phyloP scores from a whole-genome alignment of 2,113 vertebrate species.

The Cyanoderma ruficeps region DNA sequence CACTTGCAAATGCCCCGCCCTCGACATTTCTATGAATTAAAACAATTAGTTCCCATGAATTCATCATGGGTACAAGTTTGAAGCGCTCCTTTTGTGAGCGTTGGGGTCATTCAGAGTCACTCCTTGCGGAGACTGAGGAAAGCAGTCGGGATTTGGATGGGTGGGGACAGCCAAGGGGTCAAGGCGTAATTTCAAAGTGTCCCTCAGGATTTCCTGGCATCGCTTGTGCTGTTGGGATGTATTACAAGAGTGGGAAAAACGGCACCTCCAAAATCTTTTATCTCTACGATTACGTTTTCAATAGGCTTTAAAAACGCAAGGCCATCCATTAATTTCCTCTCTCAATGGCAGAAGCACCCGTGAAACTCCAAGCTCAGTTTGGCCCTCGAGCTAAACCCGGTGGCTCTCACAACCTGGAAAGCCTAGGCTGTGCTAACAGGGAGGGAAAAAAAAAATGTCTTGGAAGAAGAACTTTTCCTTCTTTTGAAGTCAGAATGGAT shows the following conservation, averaged over 20 bases:
- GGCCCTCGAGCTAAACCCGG: neutral
- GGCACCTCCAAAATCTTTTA: neutral
- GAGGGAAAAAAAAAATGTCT: neutral
- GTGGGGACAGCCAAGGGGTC: neutral
- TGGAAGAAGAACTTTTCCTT: slow-evolving; percentile 49
- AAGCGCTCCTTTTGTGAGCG: neutral
- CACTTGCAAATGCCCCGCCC: neutral
- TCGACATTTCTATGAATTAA: neutral
- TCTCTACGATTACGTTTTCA: neutral
- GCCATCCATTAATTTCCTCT: neutral
- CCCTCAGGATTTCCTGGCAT: neutral
- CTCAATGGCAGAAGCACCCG: neutral
- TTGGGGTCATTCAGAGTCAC: neutral
- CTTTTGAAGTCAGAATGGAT: slow-evolving; percentile 67
- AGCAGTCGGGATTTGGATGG: neutral
- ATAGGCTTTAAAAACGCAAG: neutral
- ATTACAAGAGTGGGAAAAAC: neutral
- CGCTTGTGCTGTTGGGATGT: neutral
- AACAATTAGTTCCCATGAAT: slow-evolving; percentile 11
- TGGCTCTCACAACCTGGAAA: slow-evolving; percentile 32
- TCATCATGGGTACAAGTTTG: neutral
- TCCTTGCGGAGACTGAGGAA: rapidly evolving
- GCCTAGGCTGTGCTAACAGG: neutral
- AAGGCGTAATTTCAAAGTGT: neutral
- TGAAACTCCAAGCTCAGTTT: neutral